Evolutionary conservation across 1,140 invertebrate genomes (phyloP), one percentile per base, ranked within the genome.

Genomic region (Pseudachorutes palmiensis): DNA sequence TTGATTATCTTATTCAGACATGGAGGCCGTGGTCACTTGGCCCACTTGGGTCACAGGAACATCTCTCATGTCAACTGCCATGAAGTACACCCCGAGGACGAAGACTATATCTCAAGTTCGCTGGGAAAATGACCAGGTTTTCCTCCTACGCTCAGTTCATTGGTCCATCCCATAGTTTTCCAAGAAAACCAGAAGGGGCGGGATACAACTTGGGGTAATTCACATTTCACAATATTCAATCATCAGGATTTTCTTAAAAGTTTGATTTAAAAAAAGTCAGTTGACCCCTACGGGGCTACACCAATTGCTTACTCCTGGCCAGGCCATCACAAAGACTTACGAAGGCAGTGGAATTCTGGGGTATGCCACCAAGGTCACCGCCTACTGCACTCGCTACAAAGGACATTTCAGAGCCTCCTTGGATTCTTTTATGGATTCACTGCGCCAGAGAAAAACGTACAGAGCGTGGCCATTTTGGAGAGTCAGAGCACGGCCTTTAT

Each of bases 371-470:
- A 74, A 67, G 62, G 55, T 71, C 28, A 77, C 87, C 28, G 82
- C 89, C 1, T 90, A 87, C 75, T 90, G 88, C 66, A 96, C 92
- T 0, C 82, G 87, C 41, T 92, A 92, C 77, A 81, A 5, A 83
- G 93, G 74, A 96, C 93, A 14, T 91, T 91, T 71, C 92, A 96
- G 77, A 94, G 91, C 75, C 87, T 87, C 2, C 78, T 92, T 41
- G 90, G 90, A 1, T 81, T 93, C 68, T 76, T 92, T 14, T 92
- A 87, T 79, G 84, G 87, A 0, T 83, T 91, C 66, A 77, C 92
- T 26, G 83, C 87, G 14, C 79, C 81, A 2, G 83, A 85, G 59
- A 75, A 80, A 66, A 68, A 71, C 24, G 60, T 82, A 12, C 64
- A 78, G 67, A 82, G 71, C 71, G 74, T 87, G 1, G 79, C 77